Evolutionary conservation across 2,113 vertebrate genomes (phyloP).

Genomic region (Sebastes fasciatus): DNA sequence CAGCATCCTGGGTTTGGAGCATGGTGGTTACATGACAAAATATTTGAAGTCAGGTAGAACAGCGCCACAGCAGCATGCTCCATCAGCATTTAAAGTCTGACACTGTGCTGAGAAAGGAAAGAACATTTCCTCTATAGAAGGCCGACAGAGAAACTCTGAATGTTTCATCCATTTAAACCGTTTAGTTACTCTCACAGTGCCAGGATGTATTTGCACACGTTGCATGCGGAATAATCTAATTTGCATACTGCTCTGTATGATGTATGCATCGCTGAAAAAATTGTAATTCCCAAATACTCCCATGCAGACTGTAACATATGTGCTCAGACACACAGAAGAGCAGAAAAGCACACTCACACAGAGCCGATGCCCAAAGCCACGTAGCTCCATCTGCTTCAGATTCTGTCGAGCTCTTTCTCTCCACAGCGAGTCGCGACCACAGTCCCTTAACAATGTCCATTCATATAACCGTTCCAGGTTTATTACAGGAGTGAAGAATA

Average conservation of each 20-base stretch:
- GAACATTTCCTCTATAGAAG: not conserved
- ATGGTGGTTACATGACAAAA: constrained; percentile 17
- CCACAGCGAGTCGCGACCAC: not conserved
- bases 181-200: not conserved
- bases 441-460: not conserved
- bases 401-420: constrained; percentile 13
- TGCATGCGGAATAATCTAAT: not conserved
- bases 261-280: constrained; percentile 20
- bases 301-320: constrained; percentile 47
- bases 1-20: constrained; percentile 27
- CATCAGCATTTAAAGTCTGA: constrained; percentile 42
- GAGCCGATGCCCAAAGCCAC: constrained; percentile 39
- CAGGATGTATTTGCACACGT: not conserved
- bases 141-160: not conserved
- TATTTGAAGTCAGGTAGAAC: constrained; percentile 23
- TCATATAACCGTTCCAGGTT: not conserved
- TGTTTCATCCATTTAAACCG: constrained; percentile 13
- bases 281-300: constrained; percentile 17
- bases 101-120: constrained; percentile 18
- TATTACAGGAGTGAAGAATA: not conserved
- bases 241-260: constrained; percentile 17
- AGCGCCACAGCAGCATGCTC: not conserved
- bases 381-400: constrained; percentile 49
- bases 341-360: constrained; percentile 43
- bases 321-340: constrained; percentile 47